phyloP scores from a whole-genome alignment of 2,113 vertebrate genomes.

The Lepus timidus region DNA sequence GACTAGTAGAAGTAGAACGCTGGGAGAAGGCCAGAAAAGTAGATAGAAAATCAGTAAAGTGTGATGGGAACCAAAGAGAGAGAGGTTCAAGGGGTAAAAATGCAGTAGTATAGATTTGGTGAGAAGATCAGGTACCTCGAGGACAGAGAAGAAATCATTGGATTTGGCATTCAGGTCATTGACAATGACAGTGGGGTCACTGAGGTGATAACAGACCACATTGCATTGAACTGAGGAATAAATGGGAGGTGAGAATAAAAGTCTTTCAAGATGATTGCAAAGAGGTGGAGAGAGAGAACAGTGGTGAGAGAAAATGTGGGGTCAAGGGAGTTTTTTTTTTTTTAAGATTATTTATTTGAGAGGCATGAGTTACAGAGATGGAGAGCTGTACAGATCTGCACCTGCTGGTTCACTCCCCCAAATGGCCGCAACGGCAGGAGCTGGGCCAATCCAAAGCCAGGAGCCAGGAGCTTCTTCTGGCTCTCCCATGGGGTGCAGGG shows the following conservation, averaged over 20 bases:
- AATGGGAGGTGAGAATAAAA: slow-evolving; percentile 4
- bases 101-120: neutral
- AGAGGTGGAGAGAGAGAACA: neutral
- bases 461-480: too few species aligned
- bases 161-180: neutral
- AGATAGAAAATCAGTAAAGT: slow-evolving; percentile 10
- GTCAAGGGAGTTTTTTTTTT: neutral
- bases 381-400: too few species aligned
- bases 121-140: neutral
- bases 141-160: neutral
- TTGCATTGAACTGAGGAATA: neutral
- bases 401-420: too few species aligned
- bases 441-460: too few species aligned
- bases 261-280: neutral
- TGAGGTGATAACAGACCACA: neutral
- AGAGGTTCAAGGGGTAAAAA: slow-evolving; percentile 7
- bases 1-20: neutral
- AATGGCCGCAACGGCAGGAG: too few species aligned
- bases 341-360: neutral
- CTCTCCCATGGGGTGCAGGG: too few species aligned
- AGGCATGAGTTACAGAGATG: too few species aligned
- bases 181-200: neutral
- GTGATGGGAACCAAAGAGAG: neutral
- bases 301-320: neutral
- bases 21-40: neutral